A percentile compares a stretch with the other conserved stretches of the same genome.
phyloP scores from a whole-genome alignment of 2,797 vertebrate species.

The Babyrousa celebensis region DNA sequence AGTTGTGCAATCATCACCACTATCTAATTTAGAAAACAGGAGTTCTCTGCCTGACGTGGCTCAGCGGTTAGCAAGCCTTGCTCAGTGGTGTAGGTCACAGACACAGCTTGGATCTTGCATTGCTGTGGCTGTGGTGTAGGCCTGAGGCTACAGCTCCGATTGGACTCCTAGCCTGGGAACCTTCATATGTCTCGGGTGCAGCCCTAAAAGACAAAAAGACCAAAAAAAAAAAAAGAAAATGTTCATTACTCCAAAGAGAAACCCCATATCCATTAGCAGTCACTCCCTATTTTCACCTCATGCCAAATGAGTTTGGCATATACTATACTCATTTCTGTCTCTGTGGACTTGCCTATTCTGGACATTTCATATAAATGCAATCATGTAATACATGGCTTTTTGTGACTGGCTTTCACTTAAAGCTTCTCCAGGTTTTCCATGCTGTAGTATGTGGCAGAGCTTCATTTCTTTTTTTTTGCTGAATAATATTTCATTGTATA shows the following conservation, averaged over 20 bases:
- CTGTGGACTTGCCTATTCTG: not conserved
- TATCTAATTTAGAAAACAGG: not conserved
- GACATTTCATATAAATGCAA: not conserved
- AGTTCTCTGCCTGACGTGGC: too few species aligned
- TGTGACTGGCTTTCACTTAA: not conserved
- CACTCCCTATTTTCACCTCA: not conserved
- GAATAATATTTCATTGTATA: not conserved
- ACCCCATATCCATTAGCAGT: too few species aligned
- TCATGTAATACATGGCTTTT: not conserved
- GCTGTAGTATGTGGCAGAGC: not conserved
- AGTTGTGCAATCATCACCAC: not conserved
- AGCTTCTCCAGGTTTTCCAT: not conserved
- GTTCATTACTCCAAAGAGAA: not conserved
- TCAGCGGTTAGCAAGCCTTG: too few species aligned
- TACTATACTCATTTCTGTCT: not conserved
- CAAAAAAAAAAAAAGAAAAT: not conserved
- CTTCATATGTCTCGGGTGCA: too few species aligned
- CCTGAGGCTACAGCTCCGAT: too few species aligned
- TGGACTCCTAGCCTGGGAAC: too few species aligned
- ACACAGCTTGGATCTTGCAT: too few species aligned
- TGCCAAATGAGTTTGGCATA: not conserved
- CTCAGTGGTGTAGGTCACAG: too few species aligned
- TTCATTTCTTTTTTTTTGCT: not conserved
- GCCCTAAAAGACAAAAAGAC: too few species aligned
- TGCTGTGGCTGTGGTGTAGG: too few species aligned